Percentiles rank a stretch among this genome's conserved stretches.
Conservation (phyloP, 2,888 invertebrate species). For the Onthophagus sagittarius region DNA sequence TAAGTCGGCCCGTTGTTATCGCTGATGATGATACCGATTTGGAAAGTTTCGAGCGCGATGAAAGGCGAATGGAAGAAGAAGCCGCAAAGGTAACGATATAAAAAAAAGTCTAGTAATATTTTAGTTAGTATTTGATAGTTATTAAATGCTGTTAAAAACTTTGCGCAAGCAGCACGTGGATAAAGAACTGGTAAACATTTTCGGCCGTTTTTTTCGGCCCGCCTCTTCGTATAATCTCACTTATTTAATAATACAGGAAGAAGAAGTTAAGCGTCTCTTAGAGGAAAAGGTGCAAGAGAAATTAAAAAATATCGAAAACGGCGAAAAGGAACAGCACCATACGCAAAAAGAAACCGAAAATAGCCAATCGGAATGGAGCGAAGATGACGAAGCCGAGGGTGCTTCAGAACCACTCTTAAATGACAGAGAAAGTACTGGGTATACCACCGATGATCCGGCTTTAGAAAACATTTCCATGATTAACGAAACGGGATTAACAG, state of each 20-base stretch:
- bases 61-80: slow-evolving; percentile 52
- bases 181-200: slow-evolving; percentile 43
- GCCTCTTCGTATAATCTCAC: slow-evolving; percentile 15
- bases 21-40: slow-evolving; percentile 48
- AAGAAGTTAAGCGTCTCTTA: slow-evolving; percentile 51
- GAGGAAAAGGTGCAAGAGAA: slow-evolving; percentile 49
- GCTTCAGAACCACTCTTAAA: slow-evolving; percentile 57
- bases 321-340: slow-evolving; percentile 45
- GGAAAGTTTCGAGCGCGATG: slow-evolving; percentile 54
- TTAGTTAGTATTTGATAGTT: too few species aligned
- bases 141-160: not conserved
- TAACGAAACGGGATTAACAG: slow-evolving; percentile 81
- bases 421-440: slow-evolving; percentile 68
- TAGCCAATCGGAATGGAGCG: slow-evolving; percentile 82
- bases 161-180: slow-evolving; percentile 41
- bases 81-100: slow-evolving; percentile 44
- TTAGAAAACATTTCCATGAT: slow-evolving; percentile 80
- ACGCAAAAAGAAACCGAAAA: slow-evolving; percentile 49
- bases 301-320: slow-evolving; percentile 36
- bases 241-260: slow-evolving; percentile 42
- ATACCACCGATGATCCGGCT: slow-evolving; percentile 84
- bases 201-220: not conserved
- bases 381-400: slow-evolving; percentile 59
- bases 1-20: slow-evolving; percentile 31
- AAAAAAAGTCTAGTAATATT: not conserved